These are phyloP conservation scores for Papilio xuthus DNA, from an alignment of 1,140 invertebrate species.

Conservation along the genomic window DNA sequence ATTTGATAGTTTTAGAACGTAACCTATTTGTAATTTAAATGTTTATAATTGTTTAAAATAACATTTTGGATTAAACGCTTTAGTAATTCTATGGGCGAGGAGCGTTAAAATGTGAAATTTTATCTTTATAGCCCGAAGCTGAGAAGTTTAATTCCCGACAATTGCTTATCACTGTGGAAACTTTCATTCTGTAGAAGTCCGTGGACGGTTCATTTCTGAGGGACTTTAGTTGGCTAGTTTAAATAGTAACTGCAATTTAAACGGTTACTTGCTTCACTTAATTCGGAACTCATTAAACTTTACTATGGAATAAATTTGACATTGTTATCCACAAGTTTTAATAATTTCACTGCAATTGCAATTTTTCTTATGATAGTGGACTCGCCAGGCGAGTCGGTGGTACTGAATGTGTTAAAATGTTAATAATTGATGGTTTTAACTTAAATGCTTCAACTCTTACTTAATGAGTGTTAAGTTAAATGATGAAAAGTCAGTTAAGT, in stretches of 20 bases:
- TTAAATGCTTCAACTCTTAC: too few species aligned
- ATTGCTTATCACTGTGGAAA: conserved; percentile 36
- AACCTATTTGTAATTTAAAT: background rate
- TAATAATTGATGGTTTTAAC: too few species aligned
- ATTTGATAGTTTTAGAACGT: background rate
- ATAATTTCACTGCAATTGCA: too few species aligned
- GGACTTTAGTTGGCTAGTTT: conserved; percentile 31
- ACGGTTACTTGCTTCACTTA: background rate
- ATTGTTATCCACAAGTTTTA: too few species aligned
- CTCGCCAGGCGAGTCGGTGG: too few species aligned
- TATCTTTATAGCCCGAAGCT: conserved; percentile 33
- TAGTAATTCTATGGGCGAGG: conserved; percentile 15
- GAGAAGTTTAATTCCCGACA: conserved; percentile 36
- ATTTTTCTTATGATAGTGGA: too few species aligned
- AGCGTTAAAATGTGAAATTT: conserved; percentile 27
- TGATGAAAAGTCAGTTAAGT: too few species aligned
- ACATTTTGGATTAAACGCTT: conserved; percentile 20
- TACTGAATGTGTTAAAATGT: too few species aligned
- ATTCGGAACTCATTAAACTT: too few species aligned
- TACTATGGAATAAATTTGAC: too few species aligned
- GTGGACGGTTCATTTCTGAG: conserved; percentile 33
- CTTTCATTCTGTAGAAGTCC: conserved; percentile 14
- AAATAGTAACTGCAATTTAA: conserved; percentile 37
- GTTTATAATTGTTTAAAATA: background rate
- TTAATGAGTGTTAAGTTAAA: too few species aligned